Evolutionary conservation across 2,797 vertebrate genomes (phyloP).

Genomic region (Argya squamiceps): DNA sequence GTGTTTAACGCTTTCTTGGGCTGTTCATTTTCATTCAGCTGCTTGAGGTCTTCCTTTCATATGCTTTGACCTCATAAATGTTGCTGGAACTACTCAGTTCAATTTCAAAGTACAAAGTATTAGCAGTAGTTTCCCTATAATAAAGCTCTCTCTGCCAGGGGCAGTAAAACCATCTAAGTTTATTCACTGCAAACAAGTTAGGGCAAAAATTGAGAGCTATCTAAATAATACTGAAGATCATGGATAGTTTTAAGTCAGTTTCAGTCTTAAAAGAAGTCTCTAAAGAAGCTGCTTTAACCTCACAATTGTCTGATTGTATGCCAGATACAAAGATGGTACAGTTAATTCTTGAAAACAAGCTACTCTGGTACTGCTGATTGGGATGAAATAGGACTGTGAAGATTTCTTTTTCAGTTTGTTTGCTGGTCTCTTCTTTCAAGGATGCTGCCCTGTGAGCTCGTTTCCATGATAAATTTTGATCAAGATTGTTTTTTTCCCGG

Average conservation of each 20-base stretch:
- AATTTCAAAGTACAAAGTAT: neutral
- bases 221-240: neutral
- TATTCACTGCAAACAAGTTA: neutral
- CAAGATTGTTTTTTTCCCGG: neutral
- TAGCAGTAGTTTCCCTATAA: neutral
- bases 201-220: rapidly evolving
- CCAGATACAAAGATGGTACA: neutral
- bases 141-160: neutral
- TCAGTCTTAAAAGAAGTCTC: neutral
- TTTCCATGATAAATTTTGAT: neutral
- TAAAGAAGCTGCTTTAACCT: neutral
- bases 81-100: neutral
- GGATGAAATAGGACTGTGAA: neutral
- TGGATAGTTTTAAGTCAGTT: neutral
- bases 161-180: neutral
- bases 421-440: neutral
- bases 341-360: neutral
- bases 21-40: neutral
- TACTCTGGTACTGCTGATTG: neutral
- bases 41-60: neutral
- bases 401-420: neutral
- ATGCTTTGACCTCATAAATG: neutral
- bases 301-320: neutral
- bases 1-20: neutral
- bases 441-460: neutral